phyloP scores from a whole-genome alignment of 2,797 vertebrate species.

The Sebastolobus alascanus region DNA sequence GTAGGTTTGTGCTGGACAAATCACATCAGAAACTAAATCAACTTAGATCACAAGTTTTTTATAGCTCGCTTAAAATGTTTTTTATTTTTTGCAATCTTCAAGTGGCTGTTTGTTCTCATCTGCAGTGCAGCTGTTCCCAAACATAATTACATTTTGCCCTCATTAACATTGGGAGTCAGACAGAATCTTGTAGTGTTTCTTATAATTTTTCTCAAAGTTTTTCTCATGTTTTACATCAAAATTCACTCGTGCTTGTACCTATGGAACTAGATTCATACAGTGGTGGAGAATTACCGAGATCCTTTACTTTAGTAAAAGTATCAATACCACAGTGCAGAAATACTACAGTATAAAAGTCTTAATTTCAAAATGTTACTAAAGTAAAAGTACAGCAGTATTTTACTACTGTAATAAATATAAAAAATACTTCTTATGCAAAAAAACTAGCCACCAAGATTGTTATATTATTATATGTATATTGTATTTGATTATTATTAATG shows the following conservation, averaged over 20 bases:
- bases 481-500: neutral
- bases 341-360: neutral
- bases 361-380: neutral
- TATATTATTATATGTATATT: neutral
- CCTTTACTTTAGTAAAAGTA: neutral
- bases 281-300: neutral
- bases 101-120: conserved; percentile 36
- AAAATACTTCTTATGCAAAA: neutral
- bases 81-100: neutral
- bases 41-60: conserved; percentile 15
- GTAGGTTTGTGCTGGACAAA: neutral
- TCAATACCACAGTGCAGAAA: neutral
- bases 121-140: conserved; percentile 45
- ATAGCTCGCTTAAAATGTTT: neutral
- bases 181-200: conserved; percentile 4
- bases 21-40: conserved; percentile 3
- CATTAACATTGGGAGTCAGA: conserved; percentile 42
- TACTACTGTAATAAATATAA: neutral
- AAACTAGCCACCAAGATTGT: neutral
- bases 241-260: neutral
- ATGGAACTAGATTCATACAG: neutral
- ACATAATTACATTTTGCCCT: conserved; percentile 34
- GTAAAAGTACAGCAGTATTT: neutral
- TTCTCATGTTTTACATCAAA: neutral
- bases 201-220: conserved; percentile 15